phyloP scores from a whole-genome alignment of 2,113 vertebrate genomes.

The Scopus umbretta region DNA sequence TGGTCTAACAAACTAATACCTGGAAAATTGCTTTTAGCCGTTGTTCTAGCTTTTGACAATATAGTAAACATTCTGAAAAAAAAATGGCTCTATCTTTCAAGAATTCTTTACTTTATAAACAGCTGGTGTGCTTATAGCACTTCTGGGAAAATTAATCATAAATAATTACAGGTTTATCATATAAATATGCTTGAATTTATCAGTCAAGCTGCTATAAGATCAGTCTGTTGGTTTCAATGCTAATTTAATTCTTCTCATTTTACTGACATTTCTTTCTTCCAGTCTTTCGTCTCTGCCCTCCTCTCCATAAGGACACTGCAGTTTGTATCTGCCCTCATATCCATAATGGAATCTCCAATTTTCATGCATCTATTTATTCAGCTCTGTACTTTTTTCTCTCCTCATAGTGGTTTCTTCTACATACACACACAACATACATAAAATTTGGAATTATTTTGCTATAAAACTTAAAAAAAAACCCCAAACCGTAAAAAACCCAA shows the following conservation, averaged over 20 bases:
- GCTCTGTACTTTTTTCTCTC: not conserved
- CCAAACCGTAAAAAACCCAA: not conserved
- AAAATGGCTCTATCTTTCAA: not conserved
- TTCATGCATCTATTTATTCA: not conserved
- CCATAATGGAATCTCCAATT: not conserved
- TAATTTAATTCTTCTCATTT: not conserved
- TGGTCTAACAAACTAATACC: not conserved
- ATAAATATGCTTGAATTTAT: too few relatives aligned
- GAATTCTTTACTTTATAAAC: not conserved
- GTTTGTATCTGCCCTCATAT: not conserved
- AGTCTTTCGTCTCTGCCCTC: rapidly evolving
- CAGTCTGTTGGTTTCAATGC: not conserved
- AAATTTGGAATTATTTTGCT: not conserved
- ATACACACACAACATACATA: not conserved
- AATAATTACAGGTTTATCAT: not conserved
- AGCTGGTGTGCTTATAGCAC: not conserved
- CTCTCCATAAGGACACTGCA: not conserved
- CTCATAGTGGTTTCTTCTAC: not conserved
- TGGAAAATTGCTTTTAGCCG: not conserved
- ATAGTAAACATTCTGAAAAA: not conserved
- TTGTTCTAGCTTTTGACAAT: not conserved
- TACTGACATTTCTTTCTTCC: not conserved
- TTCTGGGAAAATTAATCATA: not conserved
- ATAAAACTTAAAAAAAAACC: not conserved
- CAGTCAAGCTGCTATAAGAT: not conserved